Evolutionary conservation across 2,113 vertebrate genomes (phyloP).

Genomic region (Lagopus muta): DNA sequence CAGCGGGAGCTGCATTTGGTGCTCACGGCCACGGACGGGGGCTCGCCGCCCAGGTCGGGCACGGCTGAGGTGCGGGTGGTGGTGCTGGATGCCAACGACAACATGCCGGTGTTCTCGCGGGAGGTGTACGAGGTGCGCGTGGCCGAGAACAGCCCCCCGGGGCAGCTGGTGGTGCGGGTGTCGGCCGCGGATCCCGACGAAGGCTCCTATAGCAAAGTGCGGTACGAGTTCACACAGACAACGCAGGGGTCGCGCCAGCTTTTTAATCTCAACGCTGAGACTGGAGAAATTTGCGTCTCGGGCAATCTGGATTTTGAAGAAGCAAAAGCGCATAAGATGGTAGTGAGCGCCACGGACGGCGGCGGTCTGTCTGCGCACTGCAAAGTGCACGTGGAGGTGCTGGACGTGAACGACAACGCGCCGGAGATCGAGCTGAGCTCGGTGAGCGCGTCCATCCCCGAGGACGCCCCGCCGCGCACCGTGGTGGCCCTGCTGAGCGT

Average conservation of each 20-base stretch:
- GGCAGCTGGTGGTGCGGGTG: neutral
- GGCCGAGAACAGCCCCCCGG: constrained; percentile 49
- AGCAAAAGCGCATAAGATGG: too few relatives aligned
- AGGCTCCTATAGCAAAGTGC: constrained; percentile 52
- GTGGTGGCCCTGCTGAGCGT: too few relatives aligned
- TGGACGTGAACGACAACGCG: too few relatives aligned
- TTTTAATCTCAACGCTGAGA: too few relatives aligned
- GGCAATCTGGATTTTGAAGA: too few relatives aligned
- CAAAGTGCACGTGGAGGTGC: too few relatives aligned
- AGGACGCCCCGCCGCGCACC: too few relatives aligned
- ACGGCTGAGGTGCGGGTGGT: neutral
- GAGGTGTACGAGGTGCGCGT: constrained; percentile 63
- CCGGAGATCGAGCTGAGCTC: constrained; percentile 5
- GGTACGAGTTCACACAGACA: too few relatives aligned
- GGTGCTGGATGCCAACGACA: constrained; percentile 59
- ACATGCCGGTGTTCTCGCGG: neutral
- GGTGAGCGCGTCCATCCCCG: too few relatives aligned
- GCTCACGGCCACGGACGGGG: constrained; percentile 52
- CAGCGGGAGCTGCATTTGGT: constrained; percentile 18
- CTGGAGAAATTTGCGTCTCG: too few relatives aligned
- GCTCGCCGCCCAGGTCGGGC: constrained; percentile 23
- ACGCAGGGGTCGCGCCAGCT: too few relatives aligned
- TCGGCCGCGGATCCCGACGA: constrained; percentile 48
- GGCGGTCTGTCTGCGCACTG: constrained; percentile 69
- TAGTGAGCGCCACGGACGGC: too few relatives aligned